Conservation (phyloP, 2,797 vertebrate species). For the Diplodus sargus region DNA sequence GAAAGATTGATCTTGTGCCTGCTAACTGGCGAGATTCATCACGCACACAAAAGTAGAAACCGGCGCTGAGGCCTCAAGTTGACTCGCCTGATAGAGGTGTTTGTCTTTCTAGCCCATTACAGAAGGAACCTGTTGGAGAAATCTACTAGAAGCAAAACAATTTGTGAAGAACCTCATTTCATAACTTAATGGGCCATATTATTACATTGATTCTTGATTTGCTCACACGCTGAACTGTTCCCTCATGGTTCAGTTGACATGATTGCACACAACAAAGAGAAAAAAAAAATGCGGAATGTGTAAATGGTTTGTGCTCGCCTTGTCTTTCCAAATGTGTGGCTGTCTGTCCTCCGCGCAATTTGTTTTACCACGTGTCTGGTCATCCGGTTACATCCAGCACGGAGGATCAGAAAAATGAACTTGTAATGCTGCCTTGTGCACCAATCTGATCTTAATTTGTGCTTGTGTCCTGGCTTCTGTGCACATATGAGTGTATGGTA, state of each 20-base stretch:
- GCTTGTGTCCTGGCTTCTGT: slow-evolving; percentile 8
- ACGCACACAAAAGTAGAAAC: slow-evolving; percentile 43
- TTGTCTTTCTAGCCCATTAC: slow-evolving; percentile 80
- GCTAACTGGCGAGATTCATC: slow-evolving; percentile 39
- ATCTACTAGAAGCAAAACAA: slow-evolving; percentile 83
- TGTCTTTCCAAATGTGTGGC: slow-evolving; percentile 56
- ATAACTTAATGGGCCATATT: slow-evolving; percentile 85
- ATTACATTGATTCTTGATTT: slow-evolving; percentile 87
- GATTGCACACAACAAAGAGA: slow-evolving; percentile 78
- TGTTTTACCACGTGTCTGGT: slow-evolving; percentile 48
- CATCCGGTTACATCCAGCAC: slow-evolving; percentile 26
- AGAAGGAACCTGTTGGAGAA: slow-evolving; percentile 76
- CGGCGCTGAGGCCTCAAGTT: slow-evolving; percentile 56
- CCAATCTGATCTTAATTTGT: slow-evolving; percentile 19
- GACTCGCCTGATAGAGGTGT: slow-evolving; percentile 72
- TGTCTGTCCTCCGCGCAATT: slow-evolving; percentile 48
- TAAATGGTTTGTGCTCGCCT: slow-evolving; percentile 74
- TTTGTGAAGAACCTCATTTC: slow-evolving; percentile 84
- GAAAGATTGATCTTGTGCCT: slow-evolving; percentile 41
- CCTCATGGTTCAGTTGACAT: slow-evolving; percentile 79
- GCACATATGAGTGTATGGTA: not conserved
- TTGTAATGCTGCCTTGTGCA: slow-evolving; percentile 17
- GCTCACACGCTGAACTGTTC: slow-evolving; percentile 80
- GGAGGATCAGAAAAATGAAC: slow-evolving; percentile 28
- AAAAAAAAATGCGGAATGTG: slow-evolving; percentile 66